These are phyloP conservation scores for Phylloscopus trochiloides DNA, from an alignment of 2,113 vertebrate genomes.

Conservation along the genomic window DNA sequence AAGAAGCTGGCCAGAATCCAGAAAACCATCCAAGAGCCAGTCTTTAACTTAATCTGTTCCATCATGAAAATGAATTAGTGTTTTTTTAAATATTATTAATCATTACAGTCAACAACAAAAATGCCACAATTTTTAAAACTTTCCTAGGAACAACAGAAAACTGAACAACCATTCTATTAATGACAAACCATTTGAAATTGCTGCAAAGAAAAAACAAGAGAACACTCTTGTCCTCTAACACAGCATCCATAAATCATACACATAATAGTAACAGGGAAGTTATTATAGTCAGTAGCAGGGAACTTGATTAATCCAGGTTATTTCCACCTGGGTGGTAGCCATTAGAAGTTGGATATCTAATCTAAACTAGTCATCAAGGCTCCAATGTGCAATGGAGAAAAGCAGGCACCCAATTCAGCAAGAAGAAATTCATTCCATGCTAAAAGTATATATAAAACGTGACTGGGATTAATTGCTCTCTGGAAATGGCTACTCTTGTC, in stretches of 20 bases:
- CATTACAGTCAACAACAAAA: neutral
- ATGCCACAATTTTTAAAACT: neutral
- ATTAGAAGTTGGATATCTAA: neutral
- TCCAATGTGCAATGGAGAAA: neutral
- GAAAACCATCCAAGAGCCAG: neutral
- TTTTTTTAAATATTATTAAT: neutral
- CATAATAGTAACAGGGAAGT: neutral
- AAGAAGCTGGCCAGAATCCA: neutral
- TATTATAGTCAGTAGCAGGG: neutral
- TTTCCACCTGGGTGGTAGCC: slow-evolving; percentile 21
- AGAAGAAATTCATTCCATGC: neutral
- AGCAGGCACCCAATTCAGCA: neutral
- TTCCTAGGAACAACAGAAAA: neutral
- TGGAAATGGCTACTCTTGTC: neutral
- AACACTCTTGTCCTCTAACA: neutral
- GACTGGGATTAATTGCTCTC: slow-evolving; percentile 11
- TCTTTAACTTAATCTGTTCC: neutral
- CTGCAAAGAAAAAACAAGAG: neutral
- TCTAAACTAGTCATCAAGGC: slow-evolving; percentile 32
- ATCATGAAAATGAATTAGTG: neutral
- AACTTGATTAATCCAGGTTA: neutral
- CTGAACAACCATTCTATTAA: neutral
- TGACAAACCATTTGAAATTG: neutral
- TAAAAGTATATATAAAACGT: neutral
- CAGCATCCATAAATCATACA: neutral